These are phyloP conservation scores for Penaeus indicus DNA, from an alignment of 1,140 invertebrate genomes.

Conservation along the genomic window DNA sequence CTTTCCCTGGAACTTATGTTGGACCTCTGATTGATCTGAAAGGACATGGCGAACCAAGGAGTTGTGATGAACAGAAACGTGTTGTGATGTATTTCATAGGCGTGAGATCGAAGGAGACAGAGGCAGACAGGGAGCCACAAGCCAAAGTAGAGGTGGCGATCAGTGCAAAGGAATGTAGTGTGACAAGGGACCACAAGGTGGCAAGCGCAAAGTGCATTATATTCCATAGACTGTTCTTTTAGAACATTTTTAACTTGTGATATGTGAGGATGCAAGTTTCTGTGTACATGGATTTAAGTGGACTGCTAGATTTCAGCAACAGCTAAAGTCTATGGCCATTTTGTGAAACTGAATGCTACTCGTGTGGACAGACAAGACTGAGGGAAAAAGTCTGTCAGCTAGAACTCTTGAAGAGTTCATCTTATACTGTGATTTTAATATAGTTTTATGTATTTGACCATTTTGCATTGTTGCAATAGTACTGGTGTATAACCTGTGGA, in stretches of 20 bases:
- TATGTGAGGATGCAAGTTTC: slow-evolving; percentile 49
- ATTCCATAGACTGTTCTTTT: neutral
- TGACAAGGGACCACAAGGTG: slow-evolving; percentile 4
- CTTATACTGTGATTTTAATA: slow-evolving; percentile 59
- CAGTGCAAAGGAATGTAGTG: slow-evolving; percentile 7
- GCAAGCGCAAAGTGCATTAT: neutral
- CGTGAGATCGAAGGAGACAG: neutral
- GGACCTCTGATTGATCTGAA: too few species aligned
- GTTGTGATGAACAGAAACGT: too few species aligned
- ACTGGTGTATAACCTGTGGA: slow-evolving; percentile 21
- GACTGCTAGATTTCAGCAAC: too few species aligned
- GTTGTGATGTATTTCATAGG: neutral
- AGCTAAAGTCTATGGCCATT: too few species aligned
- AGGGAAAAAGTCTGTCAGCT: neutral
- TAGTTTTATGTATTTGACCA: slow-evolving; percentile 48
- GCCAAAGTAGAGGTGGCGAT: neutral
- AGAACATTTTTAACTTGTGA: slow-evolving; percentile 30
- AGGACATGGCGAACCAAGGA: too few species aligned
- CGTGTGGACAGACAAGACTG: slow-evolving; percentile 22
- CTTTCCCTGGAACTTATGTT: too few species aligned
- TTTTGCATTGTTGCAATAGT: slow-evolving; percentile 38
- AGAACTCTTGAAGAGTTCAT: slow-evolving; percentile 39
- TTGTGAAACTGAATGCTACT: too few species aligned
- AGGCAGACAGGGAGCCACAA: neutral
- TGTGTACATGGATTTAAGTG: neutral